Conservation (phyloP, 2,888 invertebrate species). For the Apomyelois bistriatella region DNA sequence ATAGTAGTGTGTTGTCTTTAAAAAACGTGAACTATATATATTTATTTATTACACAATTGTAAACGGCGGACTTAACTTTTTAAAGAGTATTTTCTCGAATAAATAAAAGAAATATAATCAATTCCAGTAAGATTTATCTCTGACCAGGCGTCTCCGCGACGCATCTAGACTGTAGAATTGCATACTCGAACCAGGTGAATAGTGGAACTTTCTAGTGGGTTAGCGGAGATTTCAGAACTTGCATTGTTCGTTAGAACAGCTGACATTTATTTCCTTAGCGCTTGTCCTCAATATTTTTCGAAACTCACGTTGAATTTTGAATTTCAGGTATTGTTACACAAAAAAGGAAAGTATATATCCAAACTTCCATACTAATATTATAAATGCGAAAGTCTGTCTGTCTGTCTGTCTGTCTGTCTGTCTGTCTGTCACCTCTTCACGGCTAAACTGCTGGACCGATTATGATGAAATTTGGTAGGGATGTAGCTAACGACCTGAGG, state of each 20-base stretch:
- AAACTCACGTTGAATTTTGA: not conserved
- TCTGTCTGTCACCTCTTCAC: too few species aligned
- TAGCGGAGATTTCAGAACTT: not conserved
- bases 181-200: slow-evolving; percentile 1
- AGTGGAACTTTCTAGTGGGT: not conserved
- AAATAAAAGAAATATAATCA: not conserved
- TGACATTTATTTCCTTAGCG: slow-evolving; percentile 1
- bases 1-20: too few species aligned
- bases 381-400: too few species aligned
- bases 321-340: not conserved
- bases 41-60: too few species aligned
- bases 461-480: too few species aligned
- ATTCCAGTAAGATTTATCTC: not conserved
- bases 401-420: too few species aligned
- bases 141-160: not conserved
- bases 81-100: too few species aligned
- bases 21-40: too few species aligned
- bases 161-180: not conserved
- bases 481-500: too few species aligned
- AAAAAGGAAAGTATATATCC: not conserved
- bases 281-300: not conserved
- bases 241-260: slow-evolving; percentile 6
- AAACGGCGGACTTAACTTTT: too few species aligned
- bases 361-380: too few species aligned
- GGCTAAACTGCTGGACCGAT: too few species aligned